These are phyloP conservation scores for Didymodactylos carnosus DNA, from an alignment of 2,888 invertebrate species.

Conservation along the genomic window DNA sequence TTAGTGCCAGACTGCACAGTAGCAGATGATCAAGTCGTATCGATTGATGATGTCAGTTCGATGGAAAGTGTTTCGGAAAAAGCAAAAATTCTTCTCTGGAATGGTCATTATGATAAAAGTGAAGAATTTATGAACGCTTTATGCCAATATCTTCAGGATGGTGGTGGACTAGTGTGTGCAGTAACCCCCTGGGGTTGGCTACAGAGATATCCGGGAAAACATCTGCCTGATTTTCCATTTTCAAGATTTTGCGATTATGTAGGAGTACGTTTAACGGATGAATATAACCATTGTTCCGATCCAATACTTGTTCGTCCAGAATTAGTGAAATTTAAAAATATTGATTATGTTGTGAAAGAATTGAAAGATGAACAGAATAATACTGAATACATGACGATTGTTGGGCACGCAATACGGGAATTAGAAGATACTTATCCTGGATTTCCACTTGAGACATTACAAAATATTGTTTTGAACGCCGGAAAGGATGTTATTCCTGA, in stretches of 20 bases:
- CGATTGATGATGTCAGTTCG: background rate
- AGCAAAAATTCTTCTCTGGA: background rate
- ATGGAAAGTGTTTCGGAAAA: background rate
- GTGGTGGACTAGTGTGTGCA: conserved; percentile 16
- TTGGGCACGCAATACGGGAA: background rate
- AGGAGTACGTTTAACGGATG: background rate
- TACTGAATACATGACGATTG: background rate
- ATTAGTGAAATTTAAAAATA: background rate
- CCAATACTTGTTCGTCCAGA: background rate
- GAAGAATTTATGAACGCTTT: background rate
- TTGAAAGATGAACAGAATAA: background rate
- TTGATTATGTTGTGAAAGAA: conserved; percentile 1
- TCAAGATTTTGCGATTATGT: conserved; percentile 4
- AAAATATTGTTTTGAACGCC: background rate
- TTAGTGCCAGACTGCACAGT: background rate
- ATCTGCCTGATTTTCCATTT: conserved; percentile 15
- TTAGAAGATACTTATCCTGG: background rate
- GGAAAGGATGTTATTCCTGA: background rate
- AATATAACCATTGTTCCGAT: background rate
- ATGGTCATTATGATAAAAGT: background rate
- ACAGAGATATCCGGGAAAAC: conserved; percentile 14
- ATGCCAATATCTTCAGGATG: conserved; percentile 10
- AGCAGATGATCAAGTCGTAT: background rate
- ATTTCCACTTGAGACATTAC: background rate
- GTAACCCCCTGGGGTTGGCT: conserved; percentile 18